Percentiles rank a stretch among this genome's conserved stretches.
phyloP scores from a whole-genome alignment of 2,113 vertebrate species.

The Calypte anna region DNA sequence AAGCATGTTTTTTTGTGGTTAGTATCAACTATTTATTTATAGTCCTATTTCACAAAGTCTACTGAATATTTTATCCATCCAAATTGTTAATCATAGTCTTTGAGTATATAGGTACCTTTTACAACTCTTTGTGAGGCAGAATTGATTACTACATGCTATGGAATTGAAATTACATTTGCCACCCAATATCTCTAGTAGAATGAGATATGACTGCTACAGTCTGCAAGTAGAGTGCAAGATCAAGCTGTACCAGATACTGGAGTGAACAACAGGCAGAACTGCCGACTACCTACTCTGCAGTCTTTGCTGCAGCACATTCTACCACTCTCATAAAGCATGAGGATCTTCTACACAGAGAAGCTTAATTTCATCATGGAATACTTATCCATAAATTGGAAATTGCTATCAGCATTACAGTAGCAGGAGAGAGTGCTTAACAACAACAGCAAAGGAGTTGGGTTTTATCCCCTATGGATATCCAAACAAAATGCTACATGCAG shows the following conservation, averaged over 20 bases:
- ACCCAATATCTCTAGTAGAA: background rate
- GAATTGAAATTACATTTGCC: background rate
- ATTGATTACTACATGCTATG: background rate
- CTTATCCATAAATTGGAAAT: background rate
- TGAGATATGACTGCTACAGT: background rate
- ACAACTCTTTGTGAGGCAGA: background rate
- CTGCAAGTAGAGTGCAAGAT: background rate
- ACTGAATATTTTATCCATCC: background rate
- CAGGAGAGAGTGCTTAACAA: background rate
- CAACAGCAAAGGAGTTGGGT: background rate
- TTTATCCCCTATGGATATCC: background rate
- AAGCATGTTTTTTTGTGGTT: background rate
- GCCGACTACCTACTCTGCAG: background rate
- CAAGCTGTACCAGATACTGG: background rate
- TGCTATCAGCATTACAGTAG: background rate
- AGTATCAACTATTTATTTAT: background rate
- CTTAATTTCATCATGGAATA: background rate
- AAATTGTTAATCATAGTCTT: background rate
- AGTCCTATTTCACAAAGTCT: background rate
- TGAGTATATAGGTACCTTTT: background rate
- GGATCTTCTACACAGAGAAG: background rate
- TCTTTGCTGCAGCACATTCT: background rate
- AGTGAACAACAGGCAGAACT: background rate
- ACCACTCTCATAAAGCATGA: background rate
- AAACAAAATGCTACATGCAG: background rate